Base-by-base conservation (phyloP, 2,888 invertebrate species). In the Sphaerolaimus hirsutus region DNA sequence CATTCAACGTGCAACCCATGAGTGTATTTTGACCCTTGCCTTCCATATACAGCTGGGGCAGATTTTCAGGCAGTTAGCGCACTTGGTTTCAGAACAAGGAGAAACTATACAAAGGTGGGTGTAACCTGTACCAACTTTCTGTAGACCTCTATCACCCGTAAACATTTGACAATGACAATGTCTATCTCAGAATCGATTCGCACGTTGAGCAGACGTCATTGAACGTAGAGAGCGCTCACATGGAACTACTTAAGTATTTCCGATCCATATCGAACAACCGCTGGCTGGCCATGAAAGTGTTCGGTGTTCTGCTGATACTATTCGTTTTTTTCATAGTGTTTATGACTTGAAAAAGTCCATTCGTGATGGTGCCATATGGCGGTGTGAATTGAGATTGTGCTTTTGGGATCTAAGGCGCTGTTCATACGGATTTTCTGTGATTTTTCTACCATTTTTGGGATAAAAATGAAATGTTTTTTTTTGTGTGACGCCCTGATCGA, bases 211-310 rank as follows among this genome's bases (percentile, higher is more conserved):
- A 89, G 64, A 78, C 93, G 1, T 81, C 82, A 64, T 66, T 93
- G 63, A 93, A 97, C 69, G 86, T 99, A 41, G 91, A 91, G 68
- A 86, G 87, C 43, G 97, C 93, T 2, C 97, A 99, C 63, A 74
- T 80, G 49, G 89, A 97, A 71, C 82, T 99, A 56, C 72, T 97
- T 57, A 89, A 83, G 67, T 97, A 97, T 70, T 97, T 99, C 66
- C 86, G 84, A 81, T 54, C 80, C 47, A 81, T 99, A 35, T 82
- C 89, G 19, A 83, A 83, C 51, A 99, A 97, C 70, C 76, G 97
- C 58, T 93, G 91, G 79, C 73, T 97, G 29, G 97, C 97, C 89
- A 81, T 99, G 57, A 99, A 99, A 73, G 78, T 99, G 55, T 97
- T 99, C 70, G 93, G 81, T 46, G 83, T 97, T 51, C 73, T 99